Conservation (phyloP, 2,888 invertebrate genomes). For the Zhuqinia jingwanae region DNA sequence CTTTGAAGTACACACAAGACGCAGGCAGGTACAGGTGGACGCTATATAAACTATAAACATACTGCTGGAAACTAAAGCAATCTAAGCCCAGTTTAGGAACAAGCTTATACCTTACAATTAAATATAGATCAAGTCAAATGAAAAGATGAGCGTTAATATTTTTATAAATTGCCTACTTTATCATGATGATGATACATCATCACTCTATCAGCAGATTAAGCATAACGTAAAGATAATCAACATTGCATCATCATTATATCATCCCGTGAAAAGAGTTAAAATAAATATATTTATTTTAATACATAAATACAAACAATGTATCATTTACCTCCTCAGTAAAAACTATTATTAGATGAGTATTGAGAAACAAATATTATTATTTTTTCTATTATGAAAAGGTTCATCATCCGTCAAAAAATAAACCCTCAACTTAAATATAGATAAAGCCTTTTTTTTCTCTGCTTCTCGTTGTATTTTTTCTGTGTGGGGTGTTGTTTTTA, state of each 20-base stretch:
- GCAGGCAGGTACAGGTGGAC: no score
- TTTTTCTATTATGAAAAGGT: conserved; percentile 59
- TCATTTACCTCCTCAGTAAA: conserved; percentile 7
- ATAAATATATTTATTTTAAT: no score
- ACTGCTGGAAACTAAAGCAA: no score
- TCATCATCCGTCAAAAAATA: conserved; percentile 66
- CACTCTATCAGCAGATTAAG: conserved; percentile 35
- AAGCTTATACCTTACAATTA: conserved; percentile 47
- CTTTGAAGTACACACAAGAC: no score
- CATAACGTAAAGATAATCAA: conserved; percentile 9
- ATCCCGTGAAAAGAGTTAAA: background rate
- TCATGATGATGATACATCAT: conserved; percentile 15
- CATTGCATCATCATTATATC: background rate
- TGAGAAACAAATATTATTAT: conserved; percentile 54
- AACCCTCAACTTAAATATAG: conserved; percentile 28
- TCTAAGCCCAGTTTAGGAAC: no score
- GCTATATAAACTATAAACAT: no score
- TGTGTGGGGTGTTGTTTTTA: background rate
- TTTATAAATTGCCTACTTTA: conserved; percentile 22
- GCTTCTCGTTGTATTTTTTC: background rate
- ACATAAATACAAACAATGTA: no score
- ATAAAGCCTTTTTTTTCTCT: conserved; percentile 6
- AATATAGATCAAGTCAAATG: conserved; percentile 54
- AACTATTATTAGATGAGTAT: conserved; percentile 49
- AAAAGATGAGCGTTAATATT: conserved; percentile 26